Evolutionary conservation across 2,797 vertebrate genomes (phyloP), one percentile per base, ranked within the genome.

Genomic region (Pantherophis alleghaniensis): DNA sequence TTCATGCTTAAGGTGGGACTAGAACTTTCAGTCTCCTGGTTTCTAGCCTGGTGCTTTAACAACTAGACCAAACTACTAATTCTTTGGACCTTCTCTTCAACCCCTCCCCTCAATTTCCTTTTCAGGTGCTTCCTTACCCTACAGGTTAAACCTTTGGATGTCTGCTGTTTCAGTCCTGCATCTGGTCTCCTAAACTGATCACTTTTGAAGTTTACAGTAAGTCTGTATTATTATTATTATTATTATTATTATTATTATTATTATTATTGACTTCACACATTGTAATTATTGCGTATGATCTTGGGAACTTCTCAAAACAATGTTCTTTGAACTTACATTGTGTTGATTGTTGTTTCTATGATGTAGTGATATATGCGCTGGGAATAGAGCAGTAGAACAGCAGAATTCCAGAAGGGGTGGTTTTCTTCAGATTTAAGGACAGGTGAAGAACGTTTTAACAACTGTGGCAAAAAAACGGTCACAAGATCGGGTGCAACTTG

Each of bases 91-190:
- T n/a, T 0, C 16, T 86, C 95, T 92, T 37, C 7, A 74, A 3
- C 32, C 3, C 37, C 3, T 42, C 18, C 7, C 32, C 74, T 42
- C 37, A 42, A 79, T 79, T 61, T 97, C 95, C 32, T 94, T 97
- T 96, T 86, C 88, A 98, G 98, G 96, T 91, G 94, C 89, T 87
- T 18, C 92, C 12, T 6, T 86, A 91, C 51, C 92, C 59, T 37
- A 66, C 5, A 0, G 86, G 57, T 95, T 94, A 6, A 0, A 89
- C 42, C 88, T 97, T 89, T 95, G 95, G 91, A 22, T 96, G 12
- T 95, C 95, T 90, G 56, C 91, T 37, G 90, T 96, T 92, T 94
- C 97, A 86, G 53, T 88, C 55, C 93, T 96, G 90, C 51, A 2
- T 87, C 56, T 95, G n/a, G 86, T 90, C 93, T 93, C 91, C 92